Percentiles rank a stretch among this genome's conserved stretches.
Evolutionary conservation across 2,113 vertebrate species (phyloP).

Genomic region (Salvator merianae): DNA sequence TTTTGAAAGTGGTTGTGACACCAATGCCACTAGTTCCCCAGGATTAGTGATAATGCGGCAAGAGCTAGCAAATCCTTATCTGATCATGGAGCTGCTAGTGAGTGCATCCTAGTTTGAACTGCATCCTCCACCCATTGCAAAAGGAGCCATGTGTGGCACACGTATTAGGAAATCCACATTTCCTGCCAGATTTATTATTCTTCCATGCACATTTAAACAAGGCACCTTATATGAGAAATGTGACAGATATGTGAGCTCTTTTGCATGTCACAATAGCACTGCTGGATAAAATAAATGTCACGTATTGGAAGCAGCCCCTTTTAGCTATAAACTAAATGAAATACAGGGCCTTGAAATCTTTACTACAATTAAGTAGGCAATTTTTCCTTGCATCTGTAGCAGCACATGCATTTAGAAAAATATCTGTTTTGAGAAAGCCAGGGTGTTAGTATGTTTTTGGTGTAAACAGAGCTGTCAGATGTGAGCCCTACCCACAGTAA

Average conservation of each 20-base stretch:
- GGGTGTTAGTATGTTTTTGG: background rate
- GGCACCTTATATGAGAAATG: no score
- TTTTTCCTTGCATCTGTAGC: rapidly evolving
- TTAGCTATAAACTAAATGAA: background rate
- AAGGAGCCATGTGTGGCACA: no score
- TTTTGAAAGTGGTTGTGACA: no score
- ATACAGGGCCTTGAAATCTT: rapidly evolving
- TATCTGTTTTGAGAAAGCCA: background rate
- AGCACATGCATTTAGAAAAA: background rate
- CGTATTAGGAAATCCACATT: no score
- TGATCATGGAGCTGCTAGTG: no score
- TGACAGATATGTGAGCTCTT: background rate
- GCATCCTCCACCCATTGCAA: no score
- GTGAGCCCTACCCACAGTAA: background rate
- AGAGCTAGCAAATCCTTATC: no score
- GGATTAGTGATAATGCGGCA: no score
- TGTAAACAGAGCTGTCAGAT: background rate
- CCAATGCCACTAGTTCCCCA: no score
- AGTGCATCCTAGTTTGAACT: no score
- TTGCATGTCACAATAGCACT: background rate
- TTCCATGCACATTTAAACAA: no score
- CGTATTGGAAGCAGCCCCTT: rapidly evolving
- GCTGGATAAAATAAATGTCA: background rate
- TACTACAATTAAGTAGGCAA: background rate
- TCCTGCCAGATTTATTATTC: no score